Base-by-base conservation (phyloP, 2,113 vertebrate species). In the Phalacrocorax carbo region DNA sequence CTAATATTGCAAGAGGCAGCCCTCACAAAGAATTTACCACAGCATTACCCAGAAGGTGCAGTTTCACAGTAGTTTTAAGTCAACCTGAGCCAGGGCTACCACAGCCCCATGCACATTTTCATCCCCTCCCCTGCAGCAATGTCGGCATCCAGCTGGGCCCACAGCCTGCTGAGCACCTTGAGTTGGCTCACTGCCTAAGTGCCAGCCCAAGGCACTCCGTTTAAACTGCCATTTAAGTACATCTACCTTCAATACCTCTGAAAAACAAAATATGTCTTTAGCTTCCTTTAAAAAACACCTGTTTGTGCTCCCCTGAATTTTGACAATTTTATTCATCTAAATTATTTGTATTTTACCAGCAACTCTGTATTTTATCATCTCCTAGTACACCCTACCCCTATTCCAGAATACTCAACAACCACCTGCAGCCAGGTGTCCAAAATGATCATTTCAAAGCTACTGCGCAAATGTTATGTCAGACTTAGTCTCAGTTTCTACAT, bases 381-480 rank as follows among this genome's bases (percentile, higher is more conserved):
- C 36, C 15, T 29, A 62, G 21, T n/a, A 52, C 6, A 55, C 9
- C 38, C 26, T 38, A 62, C 15, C 49, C 64, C 38, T 48, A 52
- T 22, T 78, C n/a, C 17, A 65, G 58, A 72, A 60, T 11, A 65
- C 7, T 78, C 46, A 79, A 32, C 52, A 61, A n/a, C 13, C 40
- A 73, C n/a, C 22, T 66, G 58, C 73, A 93, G 66, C 7, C 10
- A 11, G 15, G 15, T 32, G 5, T 27, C 58, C 40, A 36, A 36
- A 71, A 3, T 0, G 0, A 27, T 29, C 7, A 49, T 44, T 79
- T 49, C 40, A 55, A 34, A 15, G 30, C 40, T 32, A 42, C 13
- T 10, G 40, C 1, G 0, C 25, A 54, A 60, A 22, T 2, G 10
- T 32, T 29, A 32, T 1, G 0, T n/a, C 66, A 55, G 52, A 49